phyloP scores from a whole-genome alignment of 2,113 vertebrate species.

The Tapirus terrestris region DNA sequence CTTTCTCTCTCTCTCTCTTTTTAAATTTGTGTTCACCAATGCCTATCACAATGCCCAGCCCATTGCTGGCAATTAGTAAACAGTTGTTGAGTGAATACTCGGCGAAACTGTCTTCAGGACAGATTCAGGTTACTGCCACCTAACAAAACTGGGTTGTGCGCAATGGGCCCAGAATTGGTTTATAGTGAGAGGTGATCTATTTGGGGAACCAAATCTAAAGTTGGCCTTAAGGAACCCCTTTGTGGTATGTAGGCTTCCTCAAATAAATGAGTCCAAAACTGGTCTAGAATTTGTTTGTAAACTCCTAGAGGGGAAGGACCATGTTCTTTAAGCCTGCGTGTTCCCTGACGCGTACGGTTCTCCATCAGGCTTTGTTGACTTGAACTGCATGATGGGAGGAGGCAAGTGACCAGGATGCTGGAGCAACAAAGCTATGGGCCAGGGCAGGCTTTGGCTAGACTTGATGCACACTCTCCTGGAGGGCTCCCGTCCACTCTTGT shows the following conservation, averaged over 20 bases:
- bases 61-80: not conserved
- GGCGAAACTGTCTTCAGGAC: not conserved
- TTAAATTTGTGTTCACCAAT: not conserved
- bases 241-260: not conserved
- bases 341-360: not conserved
- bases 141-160: not conserved
- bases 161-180: not conserved
- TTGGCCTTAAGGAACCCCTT: not conserved
- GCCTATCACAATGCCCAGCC: not conserved
- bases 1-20: not conserved
- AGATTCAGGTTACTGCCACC: not conserved
- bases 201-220: not conserved
- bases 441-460: not conserved
- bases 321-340: not conserved
- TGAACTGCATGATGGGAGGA: not conserved
- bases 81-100: not conserved
- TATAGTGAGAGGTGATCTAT: not conserved
- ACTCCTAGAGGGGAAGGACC: not conserved
- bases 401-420: not conserved
- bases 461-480: not conserved
- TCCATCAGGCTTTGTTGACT: not conserved
- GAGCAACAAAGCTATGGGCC: not conserved
- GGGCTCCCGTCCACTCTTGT: not conserved
- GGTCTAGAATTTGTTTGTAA: not conserved
- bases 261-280: not conserved